Base-by-base conservation (phyloP, 1,140 invertebrate species). In the Gonioctena quinquepunctata region DNA sequence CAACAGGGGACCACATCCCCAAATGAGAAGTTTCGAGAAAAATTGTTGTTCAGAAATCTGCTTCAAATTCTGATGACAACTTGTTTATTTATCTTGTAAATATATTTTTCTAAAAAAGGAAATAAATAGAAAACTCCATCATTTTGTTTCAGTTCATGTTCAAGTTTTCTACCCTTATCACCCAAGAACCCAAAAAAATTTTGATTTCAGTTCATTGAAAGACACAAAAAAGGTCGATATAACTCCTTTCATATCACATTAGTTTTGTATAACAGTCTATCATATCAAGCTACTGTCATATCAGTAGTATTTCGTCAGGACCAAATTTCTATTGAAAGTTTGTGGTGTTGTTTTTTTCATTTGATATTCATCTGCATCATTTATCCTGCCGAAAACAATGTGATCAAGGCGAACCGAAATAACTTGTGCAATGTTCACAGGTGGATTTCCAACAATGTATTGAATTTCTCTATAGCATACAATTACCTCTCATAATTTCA, bases 1-100 rank as follows among this genome's bases (percentile, higher is more conserved):
- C 91, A 8, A 71, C 85, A 67, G 89, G 89, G 7, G 88, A 83
- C 7, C 89, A 90, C 78, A 77, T 91, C 21, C 86, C 86, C 8
- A 52, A 66, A 66, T 66, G 23, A 54, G 13, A 50, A 4, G 13
- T 21, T 18, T 23, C 16, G 19, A n/a, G 42, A 50, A 66, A 13
- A 13, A 54, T 27, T 54, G 21, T 50, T 66, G 13, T 42, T 60
- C 42, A 42, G 26, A 21, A 19, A 56, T 26, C 16, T 11, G 6
- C 49, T 27, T 23, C 11, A 19, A 3, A 21, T 22, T 48, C 61
- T 64, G 19, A 27, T 13, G 21, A 16, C 11, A 33, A 11, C 6
- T 27, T 61, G 59, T 16, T 61, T 66, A 54, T 52, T 66, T 52
- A 23, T 52, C 16, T 21, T 66, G 48, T 52, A 66, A 66, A 66